Evolutionary conservation across 1,140 invertebrate genomes (phyloP).

Genomic region (Anthonomus grandis): DNA sequence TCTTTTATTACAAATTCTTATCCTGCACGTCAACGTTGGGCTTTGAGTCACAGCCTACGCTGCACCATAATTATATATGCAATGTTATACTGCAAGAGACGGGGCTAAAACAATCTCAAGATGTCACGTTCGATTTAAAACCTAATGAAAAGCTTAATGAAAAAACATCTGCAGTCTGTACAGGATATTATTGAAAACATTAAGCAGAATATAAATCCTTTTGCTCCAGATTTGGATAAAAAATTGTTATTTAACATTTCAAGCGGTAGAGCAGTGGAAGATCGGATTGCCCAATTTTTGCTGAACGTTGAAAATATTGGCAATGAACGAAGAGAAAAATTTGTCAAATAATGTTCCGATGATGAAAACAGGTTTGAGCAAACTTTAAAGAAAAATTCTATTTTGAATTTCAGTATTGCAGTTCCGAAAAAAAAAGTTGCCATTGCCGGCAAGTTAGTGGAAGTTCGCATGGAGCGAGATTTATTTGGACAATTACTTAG

Average conservation of each 20-base stretch:
- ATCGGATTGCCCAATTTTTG: neutral
- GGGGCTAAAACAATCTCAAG: no score
- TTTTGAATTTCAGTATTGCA: constrained; percentile 1
- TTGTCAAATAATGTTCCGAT: neutral
- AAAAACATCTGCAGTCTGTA: neutral
- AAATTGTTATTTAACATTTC: neutral
- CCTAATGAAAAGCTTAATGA: neutral
- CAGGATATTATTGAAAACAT: neutral
- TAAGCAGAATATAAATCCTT: neutral
- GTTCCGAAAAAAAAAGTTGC: no score
- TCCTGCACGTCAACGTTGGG: constrained; percentile 30
- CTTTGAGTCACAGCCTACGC: constrained; percentile 17
- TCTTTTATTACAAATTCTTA: constrained; percentile 28
- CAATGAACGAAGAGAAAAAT: neutral
- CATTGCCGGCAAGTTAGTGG: no score
- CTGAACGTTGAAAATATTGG: neutral
- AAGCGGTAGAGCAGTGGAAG: neutral
- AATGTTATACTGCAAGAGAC: no score
- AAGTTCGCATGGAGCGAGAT: no score
- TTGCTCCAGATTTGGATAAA: neutral
- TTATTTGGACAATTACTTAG: no score
- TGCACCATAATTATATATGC: constrained; percentile 11
- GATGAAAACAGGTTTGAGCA: neutral
- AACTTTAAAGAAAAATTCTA: constrained; percentile 1
- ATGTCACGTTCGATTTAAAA: neutral